Evolutionary conservation across 2,797 vertebrate species (phyloP).

Genomic region (Numenius phaeopus): DNA sequence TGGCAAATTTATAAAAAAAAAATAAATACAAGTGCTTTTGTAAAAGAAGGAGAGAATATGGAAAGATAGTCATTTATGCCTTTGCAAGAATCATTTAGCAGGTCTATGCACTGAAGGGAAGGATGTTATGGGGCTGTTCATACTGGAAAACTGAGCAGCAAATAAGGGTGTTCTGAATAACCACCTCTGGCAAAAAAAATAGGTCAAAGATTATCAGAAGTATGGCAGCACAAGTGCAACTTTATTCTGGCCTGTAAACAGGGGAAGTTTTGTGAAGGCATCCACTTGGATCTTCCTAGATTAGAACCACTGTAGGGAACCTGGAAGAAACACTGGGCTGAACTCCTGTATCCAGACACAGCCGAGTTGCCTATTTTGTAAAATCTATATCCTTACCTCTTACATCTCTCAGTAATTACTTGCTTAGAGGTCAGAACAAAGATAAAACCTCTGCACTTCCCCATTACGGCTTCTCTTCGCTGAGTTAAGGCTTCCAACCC

Average conservation of each 20-base stretch:
- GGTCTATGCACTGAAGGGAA: background rate
- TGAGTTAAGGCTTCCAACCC: background rate
- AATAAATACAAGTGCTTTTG: background rate
- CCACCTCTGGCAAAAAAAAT: background rate
- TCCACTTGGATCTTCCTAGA: background rate
- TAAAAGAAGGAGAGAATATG: background rate
- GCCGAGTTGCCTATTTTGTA: background rate
- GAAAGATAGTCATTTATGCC: background rate
- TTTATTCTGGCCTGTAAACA: background rate
- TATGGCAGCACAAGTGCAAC: background rate
- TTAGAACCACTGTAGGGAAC: background rate
- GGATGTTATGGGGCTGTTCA: background rate
- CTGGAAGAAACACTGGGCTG: background rate
- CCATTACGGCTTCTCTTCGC: background rate
- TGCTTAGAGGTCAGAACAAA: background rate
- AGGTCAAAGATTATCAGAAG: background rate
- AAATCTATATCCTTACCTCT: background rate
- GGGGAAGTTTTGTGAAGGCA: background rate
- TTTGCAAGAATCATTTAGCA: background rate
- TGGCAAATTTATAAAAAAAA: background rate
- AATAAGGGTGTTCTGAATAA: background rate
- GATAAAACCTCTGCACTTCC: background rate
- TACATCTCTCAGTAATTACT: background rate
- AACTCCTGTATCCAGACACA: background rate
- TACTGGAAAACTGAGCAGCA: background rate